These are phyloP conservation scores for Lagopus leucura DNA, from an alignment of 2,113 vertebrate species.

Conservation along the genomic window DNA sequence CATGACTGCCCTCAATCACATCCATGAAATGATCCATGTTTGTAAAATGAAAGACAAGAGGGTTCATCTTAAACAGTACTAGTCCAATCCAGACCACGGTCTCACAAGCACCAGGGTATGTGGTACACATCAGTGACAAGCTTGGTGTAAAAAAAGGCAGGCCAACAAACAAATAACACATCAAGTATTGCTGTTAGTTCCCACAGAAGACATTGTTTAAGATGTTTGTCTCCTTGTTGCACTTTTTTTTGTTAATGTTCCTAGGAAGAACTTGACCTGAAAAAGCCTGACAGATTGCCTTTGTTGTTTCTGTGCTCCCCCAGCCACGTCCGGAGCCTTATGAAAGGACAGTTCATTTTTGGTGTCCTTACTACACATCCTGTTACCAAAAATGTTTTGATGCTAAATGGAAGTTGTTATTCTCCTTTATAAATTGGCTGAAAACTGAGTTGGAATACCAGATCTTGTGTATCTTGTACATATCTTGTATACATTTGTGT, in stretches of 20 bases:
- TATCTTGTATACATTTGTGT: accelerated
- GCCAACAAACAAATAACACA: background rate
- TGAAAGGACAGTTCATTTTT: background rate
- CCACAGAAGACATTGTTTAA: background rate
- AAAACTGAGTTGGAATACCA: background rate
- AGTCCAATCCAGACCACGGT: background rate
- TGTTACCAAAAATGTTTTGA: background rate
- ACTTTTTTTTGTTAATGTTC: background rate
- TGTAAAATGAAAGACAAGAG: background rate
- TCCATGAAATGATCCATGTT: background rate
- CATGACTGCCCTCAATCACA: background rate
- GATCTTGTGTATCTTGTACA: no score
- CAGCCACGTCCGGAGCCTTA: background rate
- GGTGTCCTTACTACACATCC: background rate
- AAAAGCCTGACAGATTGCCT: background rate
- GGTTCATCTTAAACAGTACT: background rate
- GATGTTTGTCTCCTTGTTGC: background rate
- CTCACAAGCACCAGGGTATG: background rate
- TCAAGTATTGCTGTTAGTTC: background rate
- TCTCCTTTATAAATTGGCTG: background rate
- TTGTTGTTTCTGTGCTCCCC: background rate
- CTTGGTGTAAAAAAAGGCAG: background rate
- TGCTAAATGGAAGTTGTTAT: background rate
- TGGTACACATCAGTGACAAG: background rate
- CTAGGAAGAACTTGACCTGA: background rate